Evolutionary conservation across 2,888 invertebrate genomes (phyloP).

Genomic region (Orchestes rusci): DNA sequence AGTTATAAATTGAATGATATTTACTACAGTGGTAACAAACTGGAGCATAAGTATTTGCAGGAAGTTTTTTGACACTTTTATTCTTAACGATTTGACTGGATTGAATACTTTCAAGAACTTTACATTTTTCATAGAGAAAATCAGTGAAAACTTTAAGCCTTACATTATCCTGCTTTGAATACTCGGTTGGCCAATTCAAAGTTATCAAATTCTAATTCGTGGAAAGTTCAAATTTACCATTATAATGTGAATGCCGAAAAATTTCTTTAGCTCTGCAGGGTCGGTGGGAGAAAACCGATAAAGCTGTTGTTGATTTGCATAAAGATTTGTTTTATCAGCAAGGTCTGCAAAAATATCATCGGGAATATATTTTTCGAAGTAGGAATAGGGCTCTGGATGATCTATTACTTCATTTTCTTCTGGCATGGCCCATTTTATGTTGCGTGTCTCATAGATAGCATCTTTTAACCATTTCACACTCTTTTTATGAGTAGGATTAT

Average conservation of each 20-base stretch:
- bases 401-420: not conserved
- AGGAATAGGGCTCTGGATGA: not conserved
- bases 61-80: too few species aligned
- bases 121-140: too few species aligned
- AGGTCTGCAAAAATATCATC: conserved; percentile 3
- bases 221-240: conserved; percentile 14
- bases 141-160: too few species aligned
- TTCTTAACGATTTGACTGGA: too few species aligned
- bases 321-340: conserved; percentile 14
- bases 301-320: conserved; percentile 15
- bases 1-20: too few species aligned
- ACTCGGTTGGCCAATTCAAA: too few species aligned
- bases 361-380: conserved; percentile 3
- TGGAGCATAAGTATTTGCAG: too few species aligned
- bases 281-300: conserved; percentile 11
- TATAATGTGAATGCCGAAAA: conserved; percentile 14
- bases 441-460: not conserved
- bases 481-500: not conserved
- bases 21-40: too few species aligned
- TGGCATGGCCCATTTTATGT: not conserved
- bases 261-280: conserved; percentile 12
- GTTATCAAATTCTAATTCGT: conserved; percentile 13
- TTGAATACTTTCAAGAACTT: too few species aligned
- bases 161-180: too few species aligned
- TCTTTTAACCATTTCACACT: not conserved